Evolutionary conservation across 2,888 invertebrate genomes (phyloP).

Genomic region (Drosophila barbarae): DNA sequence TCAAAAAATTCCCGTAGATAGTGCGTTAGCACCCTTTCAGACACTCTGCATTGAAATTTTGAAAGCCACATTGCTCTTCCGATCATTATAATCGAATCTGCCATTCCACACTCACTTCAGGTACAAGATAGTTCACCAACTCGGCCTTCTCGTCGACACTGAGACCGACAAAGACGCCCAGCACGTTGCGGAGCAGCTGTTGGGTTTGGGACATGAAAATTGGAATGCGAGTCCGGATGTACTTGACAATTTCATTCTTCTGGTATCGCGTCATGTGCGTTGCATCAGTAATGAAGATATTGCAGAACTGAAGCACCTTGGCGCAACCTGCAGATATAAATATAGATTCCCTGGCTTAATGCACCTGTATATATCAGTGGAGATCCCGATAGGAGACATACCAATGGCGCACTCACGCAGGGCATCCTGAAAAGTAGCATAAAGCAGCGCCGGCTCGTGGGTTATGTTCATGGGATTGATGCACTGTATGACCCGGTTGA

Average conservation of each 20-base stretch:
- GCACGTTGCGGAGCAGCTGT: slow-evolving; percentile 82
- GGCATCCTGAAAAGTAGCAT: slow-evolving; percentile 83
- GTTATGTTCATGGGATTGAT: slow-evolving; percentile 80
- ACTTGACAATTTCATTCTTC: slow-evolving; percentile 84
- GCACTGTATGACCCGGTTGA: slow-evolving; percentile 83
- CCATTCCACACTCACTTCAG: slow-evolving; percentile 81
- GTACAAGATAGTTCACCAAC: slow-evolving; percentile 84
- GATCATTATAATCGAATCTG: background rate
- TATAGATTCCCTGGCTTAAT: background rate
- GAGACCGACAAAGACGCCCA: slow-evolving; percentile 82
- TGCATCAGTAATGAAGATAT: slow-evolving; percentile 84
- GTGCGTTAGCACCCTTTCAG: too few relatives aligned
- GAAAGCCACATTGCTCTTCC: background rate
- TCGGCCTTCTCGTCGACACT: slow-evolving; percentile 82
- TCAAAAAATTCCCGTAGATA: background rate
- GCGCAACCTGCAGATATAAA: slow-evolving; percentile 77
- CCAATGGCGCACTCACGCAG: slow-evolving; percentile 83
- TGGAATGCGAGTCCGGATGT: slow-evolving; percentile 84
- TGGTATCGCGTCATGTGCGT: slow-evolving; percentile 83
- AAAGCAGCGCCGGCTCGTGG: slow-evolving; percentile 82
- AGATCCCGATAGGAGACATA: slow-evolving; percentile 56
- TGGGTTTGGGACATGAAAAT: slow-evolving; percentile 84
- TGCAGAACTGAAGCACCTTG: slow-evolving; percentile 83
- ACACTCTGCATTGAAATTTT: background rate
- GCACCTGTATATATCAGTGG: background rate